Evolutionary conservation across 1,140 invertebrate species (phyloP).

Genomic region (Hormaphis cornu): DNA sequence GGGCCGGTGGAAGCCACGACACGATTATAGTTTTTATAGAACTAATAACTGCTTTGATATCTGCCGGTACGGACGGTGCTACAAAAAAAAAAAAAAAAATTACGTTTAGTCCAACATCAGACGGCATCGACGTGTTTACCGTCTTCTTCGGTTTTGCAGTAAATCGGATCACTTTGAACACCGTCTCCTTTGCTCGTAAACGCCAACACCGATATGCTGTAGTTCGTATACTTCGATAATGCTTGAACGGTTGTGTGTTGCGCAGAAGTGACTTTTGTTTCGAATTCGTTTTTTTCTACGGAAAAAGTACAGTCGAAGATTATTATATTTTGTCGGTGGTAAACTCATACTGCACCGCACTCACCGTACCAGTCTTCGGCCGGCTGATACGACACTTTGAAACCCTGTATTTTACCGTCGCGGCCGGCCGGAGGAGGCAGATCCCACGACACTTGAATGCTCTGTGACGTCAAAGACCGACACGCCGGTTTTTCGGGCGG

Average conservation of each 20-base stretch:
- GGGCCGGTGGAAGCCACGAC: constrained; percentile 70
- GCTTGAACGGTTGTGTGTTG: constrained; percentile 59
- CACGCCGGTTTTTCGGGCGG: constrained; percentile 64
- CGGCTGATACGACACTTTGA: constrained; percentile 64
- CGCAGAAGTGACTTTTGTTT: constrained; percentile 54
- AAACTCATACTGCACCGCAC: background rate
- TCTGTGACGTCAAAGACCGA: constrained; percentile 60
- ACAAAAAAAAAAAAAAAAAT: no score
- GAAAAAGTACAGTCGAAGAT: background rate
- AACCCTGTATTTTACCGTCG: constrained; percentile 73
- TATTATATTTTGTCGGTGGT: no score
- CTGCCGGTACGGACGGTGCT: constrained; percentile 75
- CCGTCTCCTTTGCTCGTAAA: constrained; percentile 71
- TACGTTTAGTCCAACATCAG: background rate
- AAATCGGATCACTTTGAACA: constrained; percentile 57
- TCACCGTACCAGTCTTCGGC: constrained; percentile 47
- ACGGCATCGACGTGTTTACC: constrained; percentile 43
- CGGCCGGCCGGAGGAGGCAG: constrained; percentile 63
- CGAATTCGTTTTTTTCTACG: constrained; percentile 39
- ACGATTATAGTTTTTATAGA: constrained; percentile 74
- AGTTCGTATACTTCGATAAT: constrained; percentile 63
- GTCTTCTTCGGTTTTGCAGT: constrained; percentile 68
- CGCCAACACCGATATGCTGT: constrained; percentile 73
- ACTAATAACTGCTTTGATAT: constrained; percentile 78
- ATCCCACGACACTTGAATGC: constrained; percentile 72